Base-by-base conservation (phyloP, 2,113 vertebrate genomes). In the Colinus virginianus region DNA sequence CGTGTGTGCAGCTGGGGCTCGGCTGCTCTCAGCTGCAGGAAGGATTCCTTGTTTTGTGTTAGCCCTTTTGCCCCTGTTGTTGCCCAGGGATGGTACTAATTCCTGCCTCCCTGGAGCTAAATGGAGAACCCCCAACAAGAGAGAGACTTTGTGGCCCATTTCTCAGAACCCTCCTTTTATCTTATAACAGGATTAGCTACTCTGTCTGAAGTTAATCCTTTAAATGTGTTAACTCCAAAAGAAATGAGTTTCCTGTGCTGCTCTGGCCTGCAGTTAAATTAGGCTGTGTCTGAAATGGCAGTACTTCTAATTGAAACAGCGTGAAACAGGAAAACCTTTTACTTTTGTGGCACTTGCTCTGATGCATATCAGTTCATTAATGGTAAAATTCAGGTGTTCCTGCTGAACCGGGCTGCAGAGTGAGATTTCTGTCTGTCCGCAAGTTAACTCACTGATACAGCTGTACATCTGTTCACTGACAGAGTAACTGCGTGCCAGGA, bases 401-500 rank as follows among this genome's bases (percentile, higher is more conserved):
- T 32, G 42, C 66, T 22, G 49, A 19, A 22, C 23, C 16, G 36
- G 49, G 34, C 36, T 28, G 36, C 7, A 14, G n/a, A 43, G 45
- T 1, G 30, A 55, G 34, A 38, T 38, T 13, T 2, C 0, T 6
- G 1, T 7, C 1, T 30, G 28, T 2, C 26, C 30, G 34, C 49
- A 6, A 2, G 21, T 5, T 14, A 53, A 68, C 8, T 63, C 32
- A 5, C 53, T 2, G 1, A 28, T 23, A 34, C 63, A 18, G 1
- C 26, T 40, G 40, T 34, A 0, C 13, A 3, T 78, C 18, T 91
- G 46, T 74, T 74, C 30, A 8, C 75, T 49, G 40, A 1, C 93
- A 98, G 97, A 94, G 91, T 70, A 30, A 16, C 94, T 72, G 93
- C 70, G 77, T 94, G 90, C 87, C 96, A 98, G 95, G 96, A 99